Evolutionary conservation across 2,113 vertebrate species (phyloP).

Genomic region (Odocoileus hemionus): DNA sequence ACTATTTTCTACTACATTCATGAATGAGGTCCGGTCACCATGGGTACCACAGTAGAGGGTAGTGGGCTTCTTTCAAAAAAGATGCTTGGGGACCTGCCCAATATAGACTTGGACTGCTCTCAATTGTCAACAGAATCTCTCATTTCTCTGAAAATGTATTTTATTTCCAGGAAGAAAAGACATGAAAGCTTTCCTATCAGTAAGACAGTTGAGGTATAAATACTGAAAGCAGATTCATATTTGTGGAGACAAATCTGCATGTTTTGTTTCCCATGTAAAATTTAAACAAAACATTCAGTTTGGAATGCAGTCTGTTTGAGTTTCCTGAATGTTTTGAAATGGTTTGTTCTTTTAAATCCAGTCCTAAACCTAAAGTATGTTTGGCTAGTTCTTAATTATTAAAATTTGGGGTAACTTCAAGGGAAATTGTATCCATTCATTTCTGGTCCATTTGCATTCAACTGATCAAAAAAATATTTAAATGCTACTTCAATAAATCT

Average conservation of each 20-base stretch:
- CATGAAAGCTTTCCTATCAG: not conserved
- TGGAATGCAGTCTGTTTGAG: constrained; percentile 13
- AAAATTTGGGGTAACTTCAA: constrained; percentile 38
- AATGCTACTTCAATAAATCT: not conserved
- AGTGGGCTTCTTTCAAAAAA: not conserved
- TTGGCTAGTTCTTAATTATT: constrained; percentile 43
- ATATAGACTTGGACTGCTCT: not conserved
- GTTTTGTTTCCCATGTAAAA: constrained; percentile 26
- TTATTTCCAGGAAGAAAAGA: not conserved
- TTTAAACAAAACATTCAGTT: constrained; percentile 49
- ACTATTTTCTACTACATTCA: not conserved
- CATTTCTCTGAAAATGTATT: not conserved
- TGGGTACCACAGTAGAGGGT: not conserved
- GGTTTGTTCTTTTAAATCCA: constrained; percentile 23
- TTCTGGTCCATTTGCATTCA: constrained; percentile 32
- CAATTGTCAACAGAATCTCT: not conserved
- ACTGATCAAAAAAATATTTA: constrained; percentile 25
- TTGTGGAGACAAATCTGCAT: constrained; percentile 6
- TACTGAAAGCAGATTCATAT: not conserved
- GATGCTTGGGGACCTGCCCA: not conserved
- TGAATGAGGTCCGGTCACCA: not conserved
- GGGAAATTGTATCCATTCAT: constrained; percentile 1
- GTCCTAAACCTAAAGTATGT: not conserved
- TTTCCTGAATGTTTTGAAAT: constrained; percentile 44
- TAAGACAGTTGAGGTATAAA: constrained; percentile 19